Conservation (phyloP, 2,113 vertebrate species). For the Orientallactaga bullata region DNA sequence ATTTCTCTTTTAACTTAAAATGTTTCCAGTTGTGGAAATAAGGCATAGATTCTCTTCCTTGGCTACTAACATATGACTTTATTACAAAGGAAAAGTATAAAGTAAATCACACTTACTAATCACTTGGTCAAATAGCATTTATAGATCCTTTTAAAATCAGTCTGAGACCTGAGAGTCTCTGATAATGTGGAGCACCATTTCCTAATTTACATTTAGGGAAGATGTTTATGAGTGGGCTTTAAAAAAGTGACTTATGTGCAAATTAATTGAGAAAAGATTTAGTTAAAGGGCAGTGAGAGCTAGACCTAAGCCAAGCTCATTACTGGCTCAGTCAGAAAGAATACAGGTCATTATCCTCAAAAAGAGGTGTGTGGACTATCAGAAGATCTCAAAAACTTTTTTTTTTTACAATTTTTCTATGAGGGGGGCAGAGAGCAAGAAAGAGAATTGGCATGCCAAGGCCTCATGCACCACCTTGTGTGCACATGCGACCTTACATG, state of each 20-base stretch:
- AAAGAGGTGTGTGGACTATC: neutral
- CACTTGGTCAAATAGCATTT: slow-evolving; percentile 8
- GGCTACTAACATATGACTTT: slow-evolving; percentile 22
- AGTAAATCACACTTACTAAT: slow-evolving; percentile 16
- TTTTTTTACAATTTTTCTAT: too few species aligned
- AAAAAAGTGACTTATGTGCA: neutral
- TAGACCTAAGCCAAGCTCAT: neutral
- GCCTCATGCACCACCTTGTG: too few species aligned
- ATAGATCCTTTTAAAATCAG: neutral
- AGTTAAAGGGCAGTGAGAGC: neutral
- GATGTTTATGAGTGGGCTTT: neutral
- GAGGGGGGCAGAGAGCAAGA: too few species aligned
- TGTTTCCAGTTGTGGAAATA: slow-evolving; percentile 56
- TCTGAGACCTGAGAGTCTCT: slow-evolving; percentile 8
- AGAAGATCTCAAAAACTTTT: slow-evolving; percentile 35
- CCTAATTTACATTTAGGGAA: neutral
- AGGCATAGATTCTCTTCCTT: slow-evolving; percentile 40
- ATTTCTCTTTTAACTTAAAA: slow-evolving; percentile 40
- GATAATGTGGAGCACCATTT: neutral
- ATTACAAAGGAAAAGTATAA: neutral
- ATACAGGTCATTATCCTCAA: neutral
- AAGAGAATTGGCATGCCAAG: too few species aligned
- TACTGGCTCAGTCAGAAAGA: neutral
- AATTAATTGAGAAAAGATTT: slow-evolving; percentile 38
- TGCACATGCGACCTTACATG: too few species aligned